Evolutionary conservation across 2,888 invertebrate genomes (phyloP).

Genomic region (Catocala nupta): DNA sequence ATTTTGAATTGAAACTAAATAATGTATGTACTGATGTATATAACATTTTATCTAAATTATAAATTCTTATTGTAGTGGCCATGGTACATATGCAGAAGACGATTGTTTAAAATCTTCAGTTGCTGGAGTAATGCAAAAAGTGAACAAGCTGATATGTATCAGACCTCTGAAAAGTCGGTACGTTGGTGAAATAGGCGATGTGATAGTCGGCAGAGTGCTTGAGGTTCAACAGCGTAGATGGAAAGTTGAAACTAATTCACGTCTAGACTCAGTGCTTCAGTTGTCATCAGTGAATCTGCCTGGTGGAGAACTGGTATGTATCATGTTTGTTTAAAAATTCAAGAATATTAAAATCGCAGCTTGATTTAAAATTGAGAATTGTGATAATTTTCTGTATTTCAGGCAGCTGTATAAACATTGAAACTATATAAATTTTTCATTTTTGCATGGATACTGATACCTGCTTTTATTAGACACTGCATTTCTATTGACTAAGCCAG

Average conservation of each 20-base stretch:
- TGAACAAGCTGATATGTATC: constrained; percentile 97
- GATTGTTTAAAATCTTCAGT: constrained; percentile 96
- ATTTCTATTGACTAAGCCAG: too few relatives aligned
- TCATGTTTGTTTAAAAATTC: background rate
- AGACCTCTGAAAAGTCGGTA: constrained; percentile 96
- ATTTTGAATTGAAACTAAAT: constrained; percentile 10
- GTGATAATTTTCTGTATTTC: too few relatives aligned
- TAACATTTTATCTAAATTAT: background rate
- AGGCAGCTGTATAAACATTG: too few relatives aligned
- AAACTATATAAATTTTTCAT: too few relatives aligned
- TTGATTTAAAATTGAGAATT: too few relatives aligned
- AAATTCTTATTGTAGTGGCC: constrained; percentile 90
- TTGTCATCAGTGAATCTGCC: constrained; percentile 98
- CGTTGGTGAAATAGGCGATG: constrained; percentile 98
- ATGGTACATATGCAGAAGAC: constrained; percentile 97
- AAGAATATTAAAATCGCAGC: background rate
- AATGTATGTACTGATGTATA: background rate
- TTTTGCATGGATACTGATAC: too few relatives aligned
- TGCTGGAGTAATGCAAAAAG: constrained; percentile 97
- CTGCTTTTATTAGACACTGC: too few relatives aligned
- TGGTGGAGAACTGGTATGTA: constrained; percentile 96
- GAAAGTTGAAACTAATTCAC: constrained; percentile 98
- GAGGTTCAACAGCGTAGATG: constrained; percentile 98
- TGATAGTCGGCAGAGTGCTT: constrained; percentile 97
- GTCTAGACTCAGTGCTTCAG: constrained; percentile 94